Conservation (phyloP, 2,113 vertebrate genomes). For the Alaudala cheleensis region DNA sequence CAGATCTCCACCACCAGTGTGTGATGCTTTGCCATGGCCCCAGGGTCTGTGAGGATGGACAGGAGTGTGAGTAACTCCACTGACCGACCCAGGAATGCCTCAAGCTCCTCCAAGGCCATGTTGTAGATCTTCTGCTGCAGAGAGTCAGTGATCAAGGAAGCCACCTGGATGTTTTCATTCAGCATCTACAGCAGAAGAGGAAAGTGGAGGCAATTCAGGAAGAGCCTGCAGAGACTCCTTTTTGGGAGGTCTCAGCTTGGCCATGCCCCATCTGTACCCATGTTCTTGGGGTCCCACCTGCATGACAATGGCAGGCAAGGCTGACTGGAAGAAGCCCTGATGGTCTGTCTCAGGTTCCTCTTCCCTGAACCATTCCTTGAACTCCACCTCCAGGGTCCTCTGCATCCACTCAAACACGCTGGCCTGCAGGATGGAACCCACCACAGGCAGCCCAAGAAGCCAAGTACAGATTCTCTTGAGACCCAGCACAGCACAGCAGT, state of each 20-base stretch:
- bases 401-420: constrained; percentile 92
- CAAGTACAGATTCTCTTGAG: not conserved
- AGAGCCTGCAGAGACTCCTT: not conserved
- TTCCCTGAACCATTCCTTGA: constrained; percentile 90
- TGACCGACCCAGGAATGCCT: constrained; percentile 88
- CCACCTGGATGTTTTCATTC: constrained; percentile 89
- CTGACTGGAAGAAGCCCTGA: constrained; percentile 92
- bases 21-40: too few species aligned
- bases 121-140: constrained; percentile 83
- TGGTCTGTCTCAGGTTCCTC: constrained; percentile 90
- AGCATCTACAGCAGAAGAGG: constrained; percentile 78
- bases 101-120: constrained; percentile 90
- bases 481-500: not conserved
- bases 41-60: not conserved
- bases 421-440: constrained; percentile 18
- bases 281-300: constrained; percentile 76
- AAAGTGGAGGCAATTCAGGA: not conserved
- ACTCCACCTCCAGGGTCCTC: constrained; percentile 90
- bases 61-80: not conserved
- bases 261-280: not conserved
- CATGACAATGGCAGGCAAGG: constrained; percentile 87
- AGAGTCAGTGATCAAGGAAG: constrained; percentile 80
- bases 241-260: not conserved
- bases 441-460: not conserved
- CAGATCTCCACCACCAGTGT: not conserved